Base-by-base conservation (phyloP, 2,888 invertebrate genomes). In the Carpatolechia fugitivella region DNA sequence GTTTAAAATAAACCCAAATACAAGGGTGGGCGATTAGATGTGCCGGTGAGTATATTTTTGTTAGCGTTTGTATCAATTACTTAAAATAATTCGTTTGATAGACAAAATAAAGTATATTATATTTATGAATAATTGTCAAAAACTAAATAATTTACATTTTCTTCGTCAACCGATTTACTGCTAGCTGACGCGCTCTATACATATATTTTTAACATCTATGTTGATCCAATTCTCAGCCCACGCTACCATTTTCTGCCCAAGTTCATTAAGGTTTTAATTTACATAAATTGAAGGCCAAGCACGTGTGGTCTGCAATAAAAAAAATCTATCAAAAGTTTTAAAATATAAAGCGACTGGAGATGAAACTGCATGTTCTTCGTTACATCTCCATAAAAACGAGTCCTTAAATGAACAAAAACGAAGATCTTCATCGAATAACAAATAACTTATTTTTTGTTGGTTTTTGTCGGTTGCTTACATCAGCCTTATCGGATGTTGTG, bases 341-440 rank as follows among this genome's bases (percentile, higher is more conserved):
- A 52, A n/a, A 52, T 52, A 36, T 47, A 47, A 51, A 51, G 7
- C n/a, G 29, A 13, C n/a, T 29, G 14, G 14, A 38, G 40, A 38
- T 51, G 38, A 51, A 38, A 38, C 40, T 51, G 51, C 51, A 51
- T 38, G 35, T 49, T 48, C 29, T 14, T 35, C 13, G 30, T n/a
- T 4, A 49, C 33, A 49, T 49, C 49, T 49, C 44, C 44, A 44
- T 49, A 49, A 36, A 52, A 56, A 47, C 36, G 38, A 50, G 46
- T 60, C 60, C 50, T 57, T 56, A 64, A 67, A 63, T 69, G 69
- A 78, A 79, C 71, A 81, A 81, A 82, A 80, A 78, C 75, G 70
- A 70, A 80, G 76, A 71, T 76, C 78, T 78, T 77, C 81, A 82
- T 81, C 78, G 70, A 68, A 68, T 72, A 72, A 85, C 84, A 85